phyloP scores from a whole-genome alignment of 2,113 vertebrate species.

The Tympanuchus pallidicinctus region DNA sequence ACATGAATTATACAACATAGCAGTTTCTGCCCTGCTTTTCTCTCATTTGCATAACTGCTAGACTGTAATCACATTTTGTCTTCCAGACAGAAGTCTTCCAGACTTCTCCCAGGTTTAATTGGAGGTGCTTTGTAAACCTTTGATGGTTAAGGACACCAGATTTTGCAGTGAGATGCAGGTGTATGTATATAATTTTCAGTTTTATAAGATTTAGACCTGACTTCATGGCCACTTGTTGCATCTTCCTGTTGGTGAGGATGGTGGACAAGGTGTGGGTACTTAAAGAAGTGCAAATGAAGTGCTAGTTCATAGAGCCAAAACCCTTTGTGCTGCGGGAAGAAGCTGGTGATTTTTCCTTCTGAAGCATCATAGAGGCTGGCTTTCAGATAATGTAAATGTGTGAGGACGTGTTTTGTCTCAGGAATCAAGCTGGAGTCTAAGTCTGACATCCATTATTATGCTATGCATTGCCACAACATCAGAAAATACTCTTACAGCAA shows the following conservation, averaged over 20 bases:
- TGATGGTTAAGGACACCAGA: not conserved
- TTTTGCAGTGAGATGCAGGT: not conserved
- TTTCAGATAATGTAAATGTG: not conserved
- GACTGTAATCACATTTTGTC: not conserved
- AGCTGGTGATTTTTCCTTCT: not conserved
- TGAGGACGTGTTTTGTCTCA: rapidly evolving
- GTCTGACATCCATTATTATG: not conserved
- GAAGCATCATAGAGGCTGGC: not conserved
- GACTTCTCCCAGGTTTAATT: not conserved
- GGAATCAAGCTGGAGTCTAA: not conserved
- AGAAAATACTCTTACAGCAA: not conserved
- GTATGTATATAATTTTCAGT: not conserved
- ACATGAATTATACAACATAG: not conserved
- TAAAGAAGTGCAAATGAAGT: not conserved
- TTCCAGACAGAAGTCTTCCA: not conserved
- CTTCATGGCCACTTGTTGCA: not conserved
- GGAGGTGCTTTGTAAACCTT: not conserved
- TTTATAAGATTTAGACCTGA: not conserved
- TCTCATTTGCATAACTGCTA: not conserved
- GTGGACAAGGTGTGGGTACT: not conserved
- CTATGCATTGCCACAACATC: not conserved
- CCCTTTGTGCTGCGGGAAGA: not conserved
- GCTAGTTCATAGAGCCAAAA: not conserved
- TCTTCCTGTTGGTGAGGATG: not conserved
- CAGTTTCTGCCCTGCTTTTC: slow-evolving; percentile 4